phyloP scores from a whole-genome alignment of 2,113 vertebrate species.

The Acrocephalus arundinaceus region DNA sequence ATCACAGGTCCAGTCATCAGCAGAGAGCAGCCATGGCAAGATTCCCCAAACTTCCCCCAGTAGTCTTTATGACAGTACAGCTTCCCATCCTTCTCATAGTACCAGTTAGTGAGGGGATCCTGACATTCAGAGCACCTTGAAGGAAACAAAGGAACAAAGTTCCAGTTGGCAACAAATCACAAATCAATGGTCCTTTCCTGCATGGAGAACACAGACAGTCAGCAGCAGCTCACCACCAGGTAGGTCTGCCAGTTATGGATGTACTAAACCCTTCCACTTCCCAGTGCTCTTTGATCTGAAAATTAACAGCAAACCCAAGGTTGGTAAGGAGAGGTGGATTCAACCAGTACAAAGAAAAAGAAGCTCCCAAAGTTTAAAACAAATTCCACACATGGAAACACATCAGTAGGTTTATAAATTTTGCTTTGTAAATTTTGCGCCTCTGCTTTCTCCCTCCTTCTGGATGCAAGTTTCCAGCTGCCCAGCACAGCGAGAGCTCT shows the following conservation, averaged over 20 bases:
- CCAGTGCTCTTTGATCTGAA: not conserved
- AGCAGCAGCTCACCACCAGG: not conserved
- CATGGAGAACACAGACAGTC: not conserved
- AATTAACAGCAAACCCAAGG: not conserved
- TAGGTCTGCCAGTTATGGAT: not conserved
- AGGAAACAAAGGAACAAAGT: not conserved
- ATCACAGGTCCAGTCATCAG: slow-evolving; percentile 96
- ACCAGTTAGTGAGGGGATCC: slow-evolving; percentile 92
- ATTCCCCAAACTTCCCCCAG: slow-evolving; percentile 92
- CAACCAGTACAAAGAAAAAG: not conserved
- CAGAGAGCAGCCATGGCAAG: slow-evolving; percentile 93
- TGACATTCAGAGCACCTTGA: slow-evolving; percentile 91
- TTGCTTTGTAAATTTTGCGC: not conserved
- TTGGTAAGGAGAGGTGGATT: not conserved
- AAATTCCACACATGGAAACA: not conserved
- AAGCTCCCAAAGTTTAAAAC: not conserved
- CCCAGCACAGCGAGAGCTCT: not conserved
- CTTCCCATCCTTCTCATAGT: slow-evolving; percentile 91
- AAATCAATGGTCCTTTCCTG: not conserved
- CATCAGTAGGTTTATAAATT: not conserved
- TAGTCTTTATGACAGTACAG: slow-evolving; percentile 94
- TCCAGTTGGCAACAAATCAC: not conserved
- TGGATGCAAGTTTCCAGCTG: not conserved
- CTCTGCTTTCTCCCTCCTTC: not conserved
- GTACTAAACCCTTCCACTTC: not conserved